Percentiles rank a stretch among this genome's conserved stretches.
These are phyloP conservation scores for Bombus huntii DNA, from an alignment of 1,140 invertebrate genomes.

Conservation along the genomic window DNA sequence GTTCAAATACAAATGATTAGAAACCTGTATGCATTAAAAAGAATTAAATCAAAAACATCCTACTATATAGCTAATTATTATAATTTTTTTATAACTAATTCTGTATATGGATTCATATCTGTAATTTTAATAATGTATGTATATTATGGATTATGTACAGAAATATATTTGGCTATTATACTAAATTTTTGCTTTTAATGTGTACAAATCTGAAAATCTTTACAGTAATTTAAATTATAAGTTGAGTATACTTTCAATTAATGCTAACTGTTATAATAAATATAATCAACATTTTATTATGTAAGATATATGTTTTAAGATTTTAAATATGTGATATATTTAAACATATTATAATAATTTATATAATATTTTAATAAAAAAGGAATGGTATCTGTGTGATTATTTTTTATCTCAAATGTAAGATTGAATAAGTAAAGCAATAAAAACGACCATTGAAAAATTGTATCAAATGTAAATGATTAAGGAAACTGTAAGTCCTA, in stretches of 20 bases:
- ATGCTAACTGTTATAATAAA: background rate
- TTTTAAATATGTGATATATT: background rate
- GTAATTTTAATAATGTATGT: constrained; percentile 25
- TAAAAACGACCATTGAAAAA: background rate
- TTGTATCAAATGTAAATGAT: background rate
- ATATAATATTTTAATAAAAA: background rate
- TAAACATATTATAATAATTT: background rate
- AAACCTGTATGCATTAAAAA: constrained; percentile 27
- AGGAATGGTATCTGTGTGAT: background rate
- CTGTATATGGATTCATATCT: constrained; percentile 38
- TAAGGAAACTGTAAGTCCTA: background rate
- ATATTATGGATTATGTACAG: constrained; percentile 12
- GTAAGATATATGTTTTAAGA: background rate
- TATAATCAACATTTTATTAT: background rate
- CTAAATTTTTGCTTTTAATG: background rate
- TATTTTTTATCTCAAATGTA: background rate
- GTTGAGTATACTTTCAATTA: background rate
- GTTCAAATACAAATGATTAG: constrained; percentile 21
- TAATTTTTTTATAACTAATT: constrained; percentile 36
- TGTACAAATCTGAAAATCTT: background rate
- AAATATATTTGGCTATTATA: constrained; percentile 12
- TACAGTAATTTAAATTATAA: background rate
- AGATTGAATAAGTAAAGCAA: constrained; percentile 13
- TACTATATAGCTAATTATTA: constrained; percentile 26
- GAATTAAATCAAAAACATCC: background rate